phyloP scores from a whole-genome alignment of 2,797 vertebrate species.

The Aulostomus chinensis region DNA sequence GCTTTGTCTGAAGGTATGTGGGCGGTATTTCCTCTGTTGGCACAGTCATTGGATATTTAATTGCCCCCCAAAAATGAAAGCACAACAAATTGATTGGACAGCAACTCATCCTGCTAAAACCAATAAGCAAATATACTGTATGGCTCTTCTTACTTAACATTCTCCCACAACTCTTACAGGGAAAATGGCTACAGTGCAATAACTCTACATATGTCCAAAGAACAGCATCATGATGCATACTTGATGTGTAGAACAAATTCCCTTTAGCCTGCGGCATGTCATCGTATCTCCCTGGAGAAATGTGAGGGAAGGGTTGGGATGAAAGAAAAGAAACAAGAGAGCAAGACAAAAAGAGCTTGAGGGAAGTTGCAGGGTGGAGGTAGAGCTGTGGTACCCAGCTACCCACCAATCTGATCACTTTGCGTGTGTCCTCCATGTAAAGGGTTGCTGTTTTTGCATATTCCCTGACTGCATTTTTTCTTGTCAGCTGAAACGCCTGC shows the following conservation, averaged over 20 bases:
- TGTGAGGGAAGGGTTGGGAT: conserved; percentile 18
- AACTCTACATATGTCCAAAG: conserved; percentile 22
- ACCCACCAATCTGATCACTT: conserved; percentile 60
- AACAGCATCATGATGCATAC: conserved; percentile 49
- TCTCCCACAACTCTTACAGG: neutral
- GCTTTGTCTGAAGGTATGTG: no score
- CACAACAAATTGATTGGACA: conserved; percentile 34
- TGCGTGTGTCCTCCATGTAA: conserved; percentile 52
- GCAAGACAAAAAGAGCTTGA: conserved; percentile 1
- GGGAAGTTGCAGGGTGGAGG: conserved; percentile 9
- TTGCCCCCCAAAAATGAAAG: conserved; percentile 27
- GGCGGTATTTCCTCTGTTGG: conserved; percentile 6
- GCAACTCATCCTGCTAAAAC: conserved; percentile 21
- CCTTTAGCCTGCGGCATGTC: conserved; percentile 51
- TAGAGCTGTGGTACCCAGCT: conserved; percentile 24
- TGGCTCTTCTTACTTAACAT: conserved; percentile 5
- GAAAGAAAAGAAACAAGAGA: conserved; percentile 3
- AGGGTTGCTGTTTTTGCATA: conserved; percentile 36
- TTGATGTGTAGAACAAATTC: conserved; percentile 65
- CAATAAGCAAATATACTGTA: conserved; percentile 19
- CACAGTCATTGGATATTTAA: conserved; percentile 16
- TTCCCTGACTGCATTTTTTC: conserved; percentile 43
- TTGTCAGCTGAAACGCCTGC: conserved; percentile 53
- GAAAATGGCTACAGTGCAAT: neutral
- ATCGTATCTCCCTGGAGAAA: conserved; percentile 43